Evolutionary conservation across 2,797 vertebrate genomes (phyloP).

Genomic region (Pangasius sanitwongsei): DNA sequence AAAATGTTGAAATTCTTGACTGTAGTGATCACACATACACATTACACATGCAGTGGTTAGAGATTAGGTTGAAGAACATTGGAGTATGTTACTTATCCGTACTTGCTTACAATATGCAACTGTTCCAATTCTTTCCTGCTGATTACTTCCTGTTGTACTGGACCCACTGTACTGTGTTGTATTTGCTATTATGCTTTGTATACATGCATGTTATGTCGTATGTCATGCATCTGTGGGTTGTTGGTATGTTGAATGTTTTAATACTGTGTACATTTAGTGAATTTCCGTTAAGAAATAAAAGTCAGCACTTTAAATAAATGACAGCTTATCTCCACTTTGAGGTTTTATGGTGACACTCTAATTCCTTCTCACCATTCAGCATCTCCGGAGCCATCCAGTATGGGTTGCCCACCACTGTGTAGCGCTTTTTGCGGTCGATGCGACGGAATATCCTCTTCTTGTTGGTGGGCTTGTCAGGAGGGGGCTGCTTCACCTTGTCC

Average conservation of each 20-base stretch:
- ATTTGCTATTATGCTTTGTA: neutral
- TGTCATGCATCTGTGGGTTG: neutral
- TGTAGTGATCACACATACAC: neutral
- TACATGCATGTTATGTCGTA: neutral
- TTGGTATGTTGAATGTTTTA: neutral
- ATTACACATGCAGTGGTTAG: neutral
- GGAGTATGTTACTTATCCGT: neutral
- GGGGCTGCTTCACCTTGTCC: constrained; percentile 75
- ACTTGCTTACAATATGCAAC: neutral
- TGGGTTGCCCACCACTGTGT: constrained; percentile 96
- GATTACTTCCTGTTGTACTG: neutral
- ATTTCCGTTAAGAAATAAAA: neutral
- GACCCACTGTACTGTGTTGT: too few species aligned
- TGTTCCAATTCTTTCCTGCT: neutral
- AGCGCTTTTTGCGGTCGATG: constrained; percentile 87
- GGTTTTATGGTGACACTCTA: too few species aligned
- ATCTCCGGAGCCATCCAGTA: constrained; percentile 99
- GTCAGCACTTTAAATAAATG: neutral
- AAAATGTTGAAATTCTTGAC: neutral
- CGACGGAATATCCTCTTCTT: constrained; percentile 77
- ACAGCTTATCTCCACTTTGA: neutral
- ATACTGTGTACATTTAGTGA: neutral
- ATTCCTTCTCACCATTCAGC: constrained; percentile 85
- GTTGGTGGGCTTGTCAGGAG: constrained; percentile 71
- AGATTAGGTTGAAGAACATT: neutral